Evolutionary conservation across 2,797 vertebrate genomes (phyloP).

Genomic region (Neomorphus geoffroyi): DNA sequence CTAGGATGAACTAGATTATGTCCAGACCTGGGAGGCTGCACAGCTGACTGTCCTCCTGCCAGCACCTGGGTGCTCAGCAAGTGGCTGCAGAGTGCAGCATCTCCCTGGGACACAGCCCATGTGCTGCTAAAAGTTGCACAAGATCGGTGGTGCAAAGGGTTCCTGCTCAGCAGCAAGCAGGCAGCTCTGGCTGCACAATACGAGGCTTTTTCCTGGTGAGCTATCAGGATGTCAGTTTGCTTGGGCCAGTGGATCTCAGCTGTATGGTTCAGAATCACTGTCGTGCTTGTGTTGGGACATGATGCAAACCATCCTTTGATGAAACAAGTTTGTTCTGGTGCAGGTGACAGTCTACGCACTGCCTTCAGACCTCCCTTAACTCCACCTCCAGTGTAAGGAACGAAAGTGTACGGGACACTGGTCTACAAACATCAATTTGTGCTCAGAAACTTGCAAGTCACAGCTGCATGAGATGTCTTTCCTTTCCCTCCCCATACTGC

Average conservation of each 20-base stretch:
- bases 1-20: not conserved
- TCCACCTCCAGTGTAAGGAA: not conserved
- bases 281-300: not conserved
- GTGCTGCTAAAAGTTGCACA: not conserved
- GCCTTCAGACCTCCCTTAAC: not conserved
- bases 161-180: not conserved
- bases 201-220: not conserved
- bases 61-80: not conserved
- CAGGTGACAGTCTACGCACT: not conserved
- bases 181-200: not conserved
- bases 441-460: not conserved
- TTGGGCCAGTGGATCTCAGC: not conserved
- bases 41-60: not conserved
- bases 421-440: not conserved
- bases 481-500: not conserved
- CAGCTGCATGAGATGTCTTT: not conserved
- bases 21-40: not conserved
- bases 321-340: not conserved
- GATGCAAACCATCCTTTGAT: not conserved
- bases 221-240: fast-evolving
- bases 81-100: not conserved
- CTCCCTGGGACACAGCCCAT: fast-evolving
- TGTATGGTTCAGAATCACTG: not conserved
- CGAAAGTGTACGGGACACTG: not conserved
- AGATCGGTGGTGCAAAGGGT: not conserved